These are phyloP conservation scores for Tetramorium simillimum DNA, from an alignment of 1,140 invertebrate species.

Conservation along the genomic window DNA sequence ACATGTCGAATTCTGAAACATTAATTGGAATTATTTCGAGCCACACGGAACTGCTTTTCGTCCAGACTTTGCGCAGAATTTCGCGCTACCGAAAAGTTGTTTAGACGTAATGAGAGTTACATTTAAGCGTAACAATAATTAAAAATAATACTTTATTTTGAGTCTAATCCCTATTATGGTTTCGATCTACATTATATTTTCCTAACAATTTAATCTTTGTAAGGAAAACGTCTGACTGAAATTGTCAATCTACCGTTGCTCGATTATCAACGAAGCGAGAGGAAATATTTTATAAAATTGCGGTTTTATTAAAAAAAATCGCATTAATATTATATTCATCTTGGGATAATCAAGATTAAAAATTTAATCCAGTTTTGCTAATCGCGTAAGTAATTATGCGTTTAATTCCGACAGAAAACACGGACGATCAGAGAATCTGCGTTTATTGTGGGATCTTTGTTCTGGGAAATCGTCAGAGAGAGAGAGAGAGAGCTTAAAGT, in stretches of 20 bases:
- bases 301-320: not conserved
- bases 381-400: not conserved
- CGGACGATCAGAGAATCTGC: not conserved
- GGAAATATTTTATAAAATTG: not conserved
- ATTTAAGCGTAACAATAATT: not conserved
- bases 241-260: not conserved
- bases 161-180: not conserved
- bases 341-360: not conserved
- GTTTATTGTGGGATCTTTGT: not conserved
- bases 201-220: not conserved
- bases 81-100: not conserved
- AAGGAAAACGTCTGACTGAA: too few species aligned
- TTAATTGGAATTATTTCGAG: slow-evolving; percentile 24
- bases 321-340: not conserved
- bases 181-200: not conserved
- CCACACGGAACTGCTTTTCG: slow-evolving; percentile 3
- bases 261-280: not conserved
- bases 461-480: not conserved
- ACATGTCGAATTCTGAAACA: slow-evolving; percentile 21
- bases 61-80: too few species aligned
- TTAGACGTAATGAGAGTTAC: not conserved
- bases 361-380: not conserved
- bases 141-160: not conserved
- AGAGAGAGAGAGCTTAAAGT: not conserved
- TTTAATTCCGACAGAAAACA: not conserved